Percentiles rank a stretch among this genome's conserved stretches.
Conservation (phyloP, 1,140 invertebrate genomes). For the Patella vulgata region DNA sequence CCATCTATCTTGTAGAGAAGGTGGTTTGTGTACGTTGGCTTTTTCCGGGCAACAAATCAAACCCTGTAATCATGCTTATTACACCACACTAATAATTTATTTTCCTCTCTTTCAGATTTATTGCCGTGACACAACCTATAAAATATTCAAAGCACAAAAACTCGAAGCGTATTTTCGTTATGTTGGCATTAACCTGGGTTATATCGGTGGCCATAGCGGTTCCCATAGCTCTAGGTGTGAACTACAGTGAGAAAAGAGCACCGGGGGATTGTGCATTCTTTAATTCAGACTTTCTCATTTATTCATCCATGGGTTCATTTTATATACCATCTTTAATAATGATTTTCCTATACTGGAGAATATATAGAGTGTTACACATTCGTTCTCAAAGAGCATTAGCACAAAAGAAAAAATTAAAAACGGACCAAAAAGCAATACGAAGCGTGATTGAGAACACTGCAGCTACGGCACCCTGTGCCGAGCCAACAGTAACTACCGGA, state of each 20-base stretch:
- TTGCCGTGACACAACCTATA: slow-evolving; percentile 98
- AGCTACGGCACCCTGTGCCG: slow-evolving; percentile 23
- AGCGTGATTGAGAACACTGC: slow-evolving; percentile 60
- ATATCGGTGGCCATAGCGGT: slow-evolving; percentile 96
- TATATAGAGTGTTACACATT: slow-evolving; percentile 89
- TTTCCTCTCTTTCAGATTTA: slow-evolving; percentile 79
- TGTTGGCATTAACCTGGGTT: slow-evolving; percentile 96
- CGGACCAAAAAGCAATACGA: slow-evolving; percentile 34
- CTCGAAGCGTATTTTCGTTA: slow-evolving; percentile 92
- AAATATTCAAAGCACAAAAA: slow-evolving; percentile 99
- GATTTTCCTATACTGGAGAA: slow-evolving; percentile 98
- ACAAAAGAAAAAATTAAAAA: slow-evolving; percentile 35
- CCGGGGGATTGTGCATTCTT: slow-evolving; percentile 87
- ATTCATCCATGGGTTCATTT: slow-evolving; percentile 97
- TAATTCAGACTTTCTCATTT: slow-evolving; percentile 97
- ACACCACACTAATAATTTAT: too few relatives aligned
- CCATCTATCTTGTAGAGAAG: too few relatives aligned
- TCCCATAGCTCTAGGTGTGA: slow-evolving; percentile 95
- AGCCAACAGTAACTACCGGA: slow-evolving; percentile 55
- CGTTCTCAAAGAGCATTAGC: slow-evolving; percentile 80
- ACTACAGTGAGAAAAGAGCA: slow-evolving; percentile 69
- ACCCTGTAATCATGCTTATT: too few relatives aligned
- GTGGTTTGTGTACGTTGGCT: too few relatives aligned
- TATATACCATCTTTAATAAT: slow-evolving; percentile 99
- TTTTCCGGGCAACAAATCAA: too few relatives aligned